These are phyloP conservation scores for Tinea semifulvella DNA, from an alignment of 2,888 invertebrate species.

Conservation along the genomic window DNA sequence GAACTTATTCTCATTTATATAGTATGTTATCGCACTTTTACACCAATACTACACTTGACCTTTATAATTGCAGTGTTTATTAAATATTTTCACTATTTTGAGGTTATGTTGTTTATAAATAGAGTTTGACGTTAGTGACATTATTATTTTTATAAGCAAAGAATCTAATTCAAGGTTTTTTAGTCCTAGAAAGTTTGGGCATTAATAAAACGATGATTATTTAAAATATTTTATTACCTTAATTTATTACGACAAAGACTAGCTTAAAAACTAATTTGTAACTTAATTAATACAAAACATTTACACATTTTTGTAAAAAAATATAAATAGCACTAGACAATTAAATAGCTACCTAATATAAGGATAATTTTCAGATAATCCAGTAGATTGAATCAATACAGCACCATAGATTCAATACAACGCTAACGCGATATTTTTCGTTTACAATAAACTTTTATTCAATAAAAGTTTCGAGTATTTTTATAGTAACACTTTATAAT, in stretches of 20 bases:
- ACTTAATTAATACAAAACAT: slow-evolving; percentile 30
- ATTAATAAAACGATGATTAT: slow-evolving; percentile 2
- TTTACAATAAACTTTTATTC: not conserved
- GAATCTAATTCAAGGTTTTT: too few relatives aligned
- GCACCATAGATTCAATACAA: not conserved
- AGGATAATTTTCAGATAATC: too few relatives aligned
- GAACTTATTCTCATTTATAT: too few relatives aligned
- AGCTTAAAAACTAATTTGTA: slow-evolving; percentile 65
- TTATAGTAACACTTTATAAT: not conserved
- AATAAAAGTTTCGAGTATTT: not conserved
- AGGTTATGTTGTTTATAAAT: too few relatives aligned
- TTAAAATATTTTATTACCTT: slow-evolving; percentile 29
- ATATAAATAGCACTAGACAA: slow-evolving; percentile 19
- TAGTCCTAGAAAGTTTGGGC: too few relatives aligned
- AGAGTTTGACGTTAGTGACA: too few relatives aligned
- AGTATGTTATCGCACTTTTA: too few relatives aligned
- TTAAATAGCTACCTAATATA: slow-evolving; percentile 5
- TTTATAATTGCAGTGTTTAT: too few relatives aligned
- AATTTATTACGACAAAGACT: slow-evolving; percentile 42
- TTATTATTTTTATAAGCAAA: too few relatives aligned
- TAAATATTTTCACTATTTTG: too few relatives aligned
- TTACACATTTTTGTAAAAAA: slow-evolving; percentile 11
- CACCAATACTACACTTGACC: too few relatives aligned
- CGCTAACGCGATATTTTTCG: not conserved
- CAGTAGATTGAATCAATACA: not conserved